phyloP scores from a whole-genome alignment of 1,140 invertebrate genomes.

The Diabrotica undecimpunctata region DNA sequence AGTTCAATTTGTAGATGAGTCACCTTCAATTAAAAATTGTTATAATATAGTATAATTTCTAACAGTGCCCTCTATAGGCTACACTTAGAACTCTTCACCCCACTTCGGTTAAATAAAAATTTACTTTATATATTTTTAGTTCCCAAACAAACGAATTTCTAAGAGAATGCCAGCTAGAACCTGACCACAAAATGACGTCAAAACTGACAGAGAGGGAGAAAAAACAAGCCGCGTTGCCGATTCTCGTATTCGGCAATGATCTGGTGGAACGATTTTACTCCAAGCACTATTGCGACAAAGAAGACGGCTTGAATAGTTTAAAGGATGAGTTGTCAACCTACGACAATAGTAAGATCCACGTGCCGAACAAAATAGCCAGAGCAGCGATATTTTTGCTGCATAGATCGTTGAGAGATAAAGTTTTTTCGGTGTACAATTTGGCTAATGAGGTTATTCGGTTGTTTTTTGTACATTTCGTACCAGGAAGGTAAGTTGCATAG shows the following conservation, averaged over 20 bases:
- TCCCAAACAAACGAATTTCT: conserved; percentile 77
- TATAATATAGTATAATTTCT: no score
- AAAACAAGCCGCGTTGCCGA: conserved; percentile 84
- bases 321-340: conserved; percentile 67
- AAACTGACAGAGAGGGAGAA: conserved; percentile 82
- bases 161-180: conserved; percentile 63
- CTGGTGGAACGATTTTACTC: conserved; percentile 92
- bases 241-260: conserved; percentile 84
- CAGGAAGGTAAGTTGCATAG: conserved; percentile 57
- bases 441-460: conserved; percentile 74
- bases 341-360: conserved; percentile 52
- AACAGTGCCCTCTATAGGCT: no score
- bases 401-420: conserved; percentile 75
- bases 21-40: no score
- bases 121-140: conserved; percentile 46
- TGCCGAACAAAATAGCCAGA: conserved; percentile 71
- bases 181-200: conserved; percentile 54
- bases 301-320: conserved; percentile 78
- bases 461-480: conserved; percentile 76
- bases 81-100: not conserved
- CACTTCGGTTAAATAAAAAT: not conserved
- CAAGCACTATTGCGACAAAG: conserved; percentile 88
- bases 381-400: conserved; percentile 74
- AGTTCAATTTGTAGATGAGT: no score
- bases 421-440: conserved; percentile 78